Evolutionary conservation across 2,888 invertebrate genomes (phyloP), one percentile per base, ranked within the genome.

Genomic region (Dryomyza anilis): DNA sequence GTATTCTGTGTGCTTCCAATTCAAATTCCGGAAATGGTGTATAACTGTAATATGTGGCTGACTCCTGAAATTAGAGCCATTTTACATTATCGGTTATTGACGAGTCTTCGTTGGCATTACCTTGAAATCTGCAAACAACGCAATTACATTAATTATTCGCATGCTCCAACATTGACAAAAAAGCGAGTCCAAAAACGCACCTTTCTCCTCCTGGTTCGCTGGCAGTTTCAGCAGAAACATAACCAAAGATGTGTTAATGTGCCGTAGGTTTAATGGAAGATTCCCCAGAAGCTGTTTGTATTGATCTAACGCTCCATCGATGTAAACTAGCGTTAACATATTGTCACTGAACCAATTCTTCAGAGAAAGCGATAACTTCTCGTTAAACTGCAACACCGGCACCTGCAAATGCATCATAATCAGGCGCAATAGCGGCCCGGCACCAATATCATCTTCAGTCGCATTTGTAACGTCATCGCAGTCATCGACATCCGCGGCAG

Each of bases 91-190:
- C 2, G 21, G 10, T 12, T 19, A 46, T 50, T 23, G 30, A 46
- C n/a, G 39, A 6, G 19, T 1, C 6, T 16, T 16, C 2, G 1
- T 2, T 8, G n/a, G 27, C 14, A 29, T 46, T 55, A 77, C 78
- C 72, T 73, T 60, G 36, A 69, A 78, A 55, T 77, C 69, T 0
- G 60, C 65, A 52, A 76, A 71, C 1, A 80, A 3, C 0, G 73
- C 77, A 3, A 73, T 52, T 1, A 74, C 77, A 72, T 80, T 79
- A 5, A 78, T 66, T 25, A 81, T 55, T 27, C 71, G 74, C 46
- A 69, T 61, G 39, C 46, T 55, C 75, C 78, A 75, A 67, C 78
- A 78, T 19, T 65, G 64, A 0, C 27, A n/a, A 43, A 81, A 79
- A 2, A 77, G 64, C 14, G 70, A 36, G 10, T 65, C 50, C 1